Conservation (phyloP, 2,888 invertebrate genomes). For the Cyrtodaria siliqua region DNA sequence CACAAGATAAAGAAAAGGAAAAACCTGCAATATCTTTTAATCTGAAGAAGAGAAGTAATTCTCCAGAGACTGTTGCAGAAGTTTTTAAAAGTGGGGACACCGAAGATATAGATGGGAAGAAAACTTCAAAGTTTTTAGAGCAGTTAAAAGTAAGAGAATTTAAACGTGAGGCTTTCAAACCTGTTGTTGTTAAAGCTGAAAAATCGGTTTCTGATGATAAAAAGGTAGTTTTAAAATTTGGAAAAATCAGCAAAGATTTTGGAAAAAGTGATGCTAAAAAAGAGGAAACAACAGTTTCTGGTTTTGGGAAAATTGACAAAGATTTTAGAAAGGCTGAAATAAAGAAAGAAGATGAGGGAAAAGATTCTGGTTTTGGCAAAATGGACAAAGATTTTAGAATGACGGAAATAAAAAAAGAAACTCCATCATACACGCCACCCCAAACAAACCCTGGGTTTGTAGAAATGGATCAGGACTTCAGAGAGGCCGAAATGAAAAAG, state of each 20-base stretch:
- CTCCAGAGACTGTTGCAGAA: not conserved
- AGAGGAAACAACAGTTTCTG: not conserved
- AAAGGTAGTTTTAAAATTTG: not conserved
- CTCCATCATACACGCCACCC: no score
- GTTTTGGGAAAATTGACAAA: not conserved
- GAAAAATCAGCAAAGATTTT: not conserved
- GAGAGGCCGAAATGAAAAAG: no score
- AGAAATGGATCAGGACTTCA: no score
- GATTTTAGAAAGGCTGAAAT: not conserved
- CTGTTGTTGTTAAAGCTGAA: not conserved
- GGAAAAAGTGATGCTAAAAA: not conserved
- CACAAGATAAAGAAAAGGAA: no score
- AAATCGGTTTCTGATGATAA: not conserved
- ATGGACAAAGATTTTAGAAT: conserved; percentile 16
- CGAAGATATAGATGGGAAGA: conserved; percentile 22
- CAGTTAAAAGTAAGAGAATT: not conserved
- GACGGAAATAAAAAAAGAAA: not conserved
- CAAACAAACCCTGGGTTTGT: no score
- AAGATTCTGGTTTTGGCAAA: conserved; percentile 3
- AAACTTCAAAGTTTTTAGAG: not conserved
- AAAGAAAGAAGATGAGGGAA: conserved; percentile 1
- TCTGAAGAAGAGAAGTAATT: conserved; percentile 8
- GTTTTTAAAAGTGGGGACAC: not conserved
- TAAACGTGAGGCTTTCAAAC: conserved; percentile 2
- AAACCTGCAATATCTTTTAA: conserved; percentile 27